Base-by-base conservation (phyloP, 2,113 vertebrate genomes). In the Platichthys stellatus region DNA sequence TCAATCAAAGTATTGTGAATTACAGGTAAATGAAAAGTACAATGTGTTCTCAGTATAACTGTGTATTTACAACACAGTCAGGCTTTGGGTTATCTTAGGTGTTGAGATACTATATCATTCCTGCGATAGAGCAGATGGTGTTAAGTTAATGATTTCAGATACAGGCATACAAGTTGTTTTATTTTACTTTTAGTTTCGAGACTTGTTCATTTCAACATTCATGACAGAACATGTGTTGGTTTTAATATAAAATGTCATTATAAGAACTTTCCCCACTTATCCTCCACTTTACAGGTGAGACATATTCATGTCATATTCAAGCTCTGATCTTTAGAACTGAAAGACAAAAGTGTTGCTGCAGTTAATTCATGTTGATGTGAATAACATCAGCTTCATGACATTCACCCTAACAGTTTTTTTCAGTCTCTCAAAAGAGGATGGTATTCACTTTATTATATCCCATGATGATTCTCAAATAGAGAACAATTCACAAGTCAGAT, bases 401-500 rank as follows among this genome's bases (percentile, higher is more conserved):
- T 80, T 63, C 5, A 2, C 5, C 68, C n/a, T 26, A 1, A 76
- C 38, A 35, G 15, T 57, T 67, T 70, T 31, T 76, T 74, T 31
- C 49, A 63, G 51, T n/a, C 12, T 0, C 28, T 78, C 4, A 47
- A 24, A 71, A 57, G 20, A 43, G n/a, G 38, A 68, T 0, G 2
- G 24, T 4, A 40, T n/a, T 3, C 47, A 17, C 28, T 1, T 2
- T 53, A 10, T 69, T 23, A 23, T 74, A 31, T 74, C 72, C 26
- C 47, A 69, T 0, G 0, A 28, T 43, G 40, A 59, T 64, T 72
- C 51, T 63, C 10, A 67, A 11, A 31, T 15, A 61, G 53, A 73
- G 28, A 77, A 72, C 0, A 2, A 75, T 83, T 86, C 65, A 49
- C 53, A 81, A 71, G 75, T 85, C 26, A 57, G 43, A 74, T 43